Evolutionary conservation across 2,797 vertebrate genomes (phyloP).

Genomic region (Graptemys geographica): DNA sequence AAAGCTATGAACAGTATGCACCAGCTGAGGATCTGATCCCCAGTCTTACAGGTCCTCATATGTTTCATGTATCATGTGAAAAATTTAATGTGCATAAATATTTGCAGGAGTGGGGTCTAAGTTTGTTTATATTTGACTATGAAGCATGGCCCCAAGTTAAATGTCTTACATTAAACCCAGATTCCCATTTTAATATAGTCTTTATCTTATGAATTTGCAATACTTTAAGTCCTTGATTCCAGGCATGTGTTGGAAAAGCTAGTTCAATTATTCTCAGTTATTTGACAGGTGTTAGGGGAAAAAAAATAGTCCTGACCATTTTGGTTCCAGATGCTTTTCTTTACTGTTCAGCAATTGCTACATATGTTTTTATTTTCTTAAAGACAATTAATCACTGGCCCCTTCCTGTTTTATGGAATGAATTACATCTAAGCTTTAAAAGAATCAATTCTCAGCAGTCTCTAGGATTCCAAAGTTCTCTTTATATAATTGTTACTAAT

Average conservation of each 20-base stretch:
- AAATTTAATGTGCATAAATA: background rate
- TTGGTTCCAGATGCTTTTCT: background rate
- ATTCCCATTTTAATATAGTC: background rate
- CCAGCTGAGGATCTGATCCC: background rate
- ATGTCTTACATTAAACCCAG: background rate
- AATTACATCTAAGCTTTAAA: background rate
- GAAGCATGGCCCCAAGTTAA: background rate
- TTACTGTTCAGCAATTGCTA: background rate
- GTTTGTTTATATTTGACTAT: background rate
- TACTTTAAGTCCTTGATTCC: background rate
- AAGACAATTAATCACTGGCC: background rate
- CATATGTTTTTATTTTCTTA: background rate
- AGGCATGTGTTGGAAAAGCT: background rate
- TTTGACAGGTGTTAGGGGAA: background rate
- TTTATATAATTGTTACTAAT: slow-evolving; percentile 7
- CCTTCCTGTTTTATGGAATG: background rate
- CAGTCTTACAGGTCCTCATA: background rate
- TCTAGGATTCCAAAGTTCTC: background rate
- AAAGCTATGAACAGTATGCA: background rate
- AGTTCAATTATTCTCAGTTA: background rate
- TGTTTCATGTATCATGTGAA: background rate
- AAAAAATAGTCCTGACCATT: background rate
- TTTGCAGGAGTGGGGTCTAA: background rate
- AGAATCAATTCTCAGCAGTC: background rate
- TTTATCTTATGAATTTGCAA: background rate